Percentiles rank a stretch among this genome's conserved stretches.
Conservation (phyloP, 2,888 invertebrate genomes). For the Omphaloscelis lunosa region DNA sequence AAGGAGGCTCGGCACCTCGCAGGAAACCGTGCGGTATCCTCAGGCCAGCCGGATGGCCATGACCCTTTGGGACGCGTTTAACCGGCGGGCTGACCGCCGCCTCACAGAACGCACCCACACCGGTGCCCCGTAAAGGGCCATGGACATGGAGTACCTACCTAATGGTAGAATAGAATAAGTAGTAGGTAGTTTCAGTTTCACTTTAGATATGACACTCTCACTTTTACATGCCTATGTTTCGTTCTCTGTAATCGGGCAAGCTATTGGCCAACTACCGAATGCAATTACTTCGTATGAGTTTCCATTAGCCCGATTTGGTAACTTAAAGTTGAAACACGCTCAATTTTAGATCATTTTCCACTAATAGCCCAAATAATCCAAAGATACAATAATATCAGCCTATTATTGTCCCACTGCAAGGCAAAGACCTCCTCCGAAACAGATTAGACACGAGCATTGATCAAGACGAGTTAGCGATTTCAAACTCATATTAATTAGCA, state of each 20-base stretch:
- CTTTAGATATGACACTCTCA: too few species aligned
- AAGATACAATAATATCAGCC: neutral
- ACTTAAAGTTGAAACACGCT: neutral
- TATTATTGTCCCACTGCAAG: neutral
- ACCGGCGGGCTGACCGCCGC: too few species aligned
- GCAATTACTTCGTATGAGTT: neutral
- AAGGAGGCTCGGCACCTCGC: too few species aligned
- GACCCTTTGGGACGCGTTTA: too few species aligned
- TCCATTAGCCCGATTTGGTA: neutral
- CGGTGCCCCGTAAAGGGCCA: too few species aligned
- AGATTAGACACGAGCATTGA: neutral
- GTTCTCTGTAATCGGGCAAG: neutral
- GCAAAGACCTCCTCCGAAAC: neutral
- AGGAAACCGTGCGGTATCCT: too few species aligned
- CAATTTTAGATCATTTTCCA: neutral
- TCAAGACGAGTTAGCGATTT: neutral
- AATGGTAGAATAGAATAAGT: neutral
- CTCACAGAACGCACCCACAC: too few species aligned
- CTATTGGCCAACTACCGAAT: neutral
- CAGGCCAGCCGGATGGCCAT: too few species aligned
- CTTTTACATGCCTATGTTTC: neutral
- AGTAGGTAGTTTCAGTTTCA: too few species aligned
- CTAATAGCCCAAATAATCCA: too few species aligned
- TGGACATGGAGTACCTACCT: too few species aligned
- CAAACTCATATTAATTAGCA: neutral